Percentiles rank a stretch among this genome's conserved stretches.
Conservation (phyloP, 2,888 invertebrate species). For the Teleiodes luculella region DNA sequence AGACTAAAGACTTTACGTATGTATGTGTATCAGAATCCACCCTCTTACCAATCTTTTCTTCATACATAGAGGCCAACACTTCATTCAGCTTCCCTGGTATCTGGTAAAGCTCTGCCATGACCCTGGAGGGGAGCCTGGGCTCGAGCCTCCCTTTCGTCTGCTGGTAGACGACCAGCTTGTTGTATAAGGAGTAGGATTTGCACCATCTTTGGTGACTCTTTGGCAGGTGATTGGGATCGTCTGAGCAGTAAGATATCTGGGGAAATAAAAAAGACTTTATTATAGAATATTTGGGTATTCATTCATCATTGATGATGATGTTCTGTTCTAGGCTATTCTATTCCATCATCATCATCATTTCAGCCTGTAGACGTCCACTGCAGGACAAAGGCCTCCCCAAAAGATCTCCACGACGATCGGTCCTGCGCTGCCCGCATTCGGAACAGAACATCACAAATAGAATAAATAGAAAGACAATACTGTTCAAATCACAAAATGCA, state of each 20-base stretch:
- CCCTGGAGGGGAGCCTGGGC: conserved; percentile 77
- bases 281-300: background rate
- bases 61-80: conserved; percentile 67
- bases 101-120: conserved; percentile 40
- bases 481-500: too few species aligned
- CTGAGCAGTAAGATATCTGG: conserved; percentile 76
- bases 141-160: conserved; percentile 77
- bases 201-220: conserved; percentile 81
- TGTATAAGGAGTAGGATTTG: conserved; percentile 79
- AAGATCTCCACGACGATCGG: too few species aligned
- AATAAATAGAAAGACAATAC: too few species aligned
- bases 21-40: too few species aligned
- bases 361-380: too few species aligned
- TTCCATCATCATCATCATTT: too few species aligned
- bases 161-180: conserved; percentile 79
- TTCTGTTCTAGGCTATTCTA: background rate
- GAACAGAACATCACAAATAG: too few species aligned
- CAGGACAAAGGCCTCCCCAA: too few species aligned
- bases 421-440: too few species aligned
- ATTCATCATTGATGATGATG: background rate
- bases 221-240: conserved; percentile 68
- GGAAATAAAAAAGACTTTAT: conserved; percentile 12
- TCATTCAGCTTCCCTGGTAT: conserved; percentile 69
- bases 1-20: too few species aligned
- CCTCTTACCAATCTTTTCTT: conserved; percentile 60